phyloP scores from a whole-genome alignment of 2,888 invertebrate genomes.

The Tipula helvola region DNA sequence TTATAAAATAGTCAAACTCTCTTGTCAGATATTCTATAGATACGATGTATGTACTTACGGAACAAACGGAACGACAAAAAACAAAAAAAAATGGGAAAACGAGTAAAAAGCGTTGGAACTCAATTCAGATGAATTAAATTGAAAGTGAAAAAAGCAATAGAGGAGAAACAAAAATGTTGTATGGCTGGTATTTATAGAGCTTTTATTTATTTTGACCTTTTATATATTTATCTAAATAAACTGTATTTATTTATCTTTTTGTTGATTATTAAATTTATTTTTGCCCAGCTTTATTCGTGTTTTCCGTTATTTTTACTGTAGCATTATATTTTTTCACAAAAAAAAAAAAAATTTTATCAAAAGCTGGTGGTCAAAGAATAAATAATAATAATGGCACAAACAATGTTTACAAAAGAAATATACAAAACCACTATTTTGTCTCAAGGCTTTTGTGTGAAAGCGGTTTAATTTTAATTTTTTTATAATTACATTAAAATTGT shows the following conservation, averaged over 20 bases:
- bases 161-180: background rate
- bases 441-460: background rate
- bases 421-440: background rate
- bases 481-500: background rate
- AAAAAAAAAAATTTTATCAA: background rate
- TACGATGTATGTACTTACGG: background rate
- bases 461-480: background rate
- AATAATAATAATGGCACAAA: background rate
- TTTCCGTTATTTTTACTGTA: background rate
- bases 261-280: background rate
- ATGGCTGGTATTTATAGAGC: background rate
- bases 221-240: background rate
- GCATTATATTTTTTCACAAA: background rate
- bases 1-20: background rate
- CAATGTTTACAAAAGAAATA: background rate
- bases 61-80: too few relatives aligned
- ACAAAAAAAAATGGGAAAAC: background rate
- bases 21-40: background rate
- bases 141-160: background rate
- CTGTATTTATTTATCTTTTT: background rate
- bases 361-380: background rate
- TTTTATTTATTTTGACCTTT: background rate
- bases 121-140: background rate
- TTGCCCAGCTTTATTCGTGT: background rate
- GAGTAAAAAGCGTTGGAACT: background rate